phyloP scores from a whole-genome alignment of 2,113 vertebrate species.

The Ivindomyrus marchei region DNA sequence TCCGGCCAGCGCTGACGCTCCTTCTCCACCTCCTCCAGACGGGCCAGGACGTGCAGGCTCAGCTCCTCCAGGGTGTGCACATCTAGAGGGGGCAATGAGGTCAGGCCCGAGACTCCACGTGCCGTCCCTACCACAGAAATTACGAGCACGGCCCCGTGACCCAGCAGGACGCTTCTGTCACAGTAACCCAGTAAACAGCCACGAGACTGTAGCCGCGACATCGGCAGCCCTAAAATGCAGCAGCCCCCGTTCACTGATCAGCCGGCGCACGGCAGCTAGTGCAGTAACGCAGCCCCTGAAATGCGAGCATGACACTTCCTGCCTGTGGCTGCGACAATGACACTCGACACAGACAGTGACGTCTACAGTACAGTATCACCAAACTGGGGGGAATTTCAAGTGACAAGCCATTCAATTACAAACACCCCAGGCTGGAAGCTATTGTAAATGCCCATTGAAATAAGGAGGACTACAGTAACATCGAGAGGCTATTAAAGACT shows the following conservation, averaged over 20 bases:
- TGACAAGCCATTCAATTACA: background rate
- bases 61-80: slow-evolving; percentile 69
- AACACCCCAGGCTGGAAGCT: background rate
- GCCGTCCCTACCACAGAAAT: background rate
- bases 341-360: background rate
- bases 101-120: slow-evolving; percentile 5
- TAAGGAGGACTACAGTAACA: background rate
- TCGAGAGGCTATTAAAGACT: background rate
- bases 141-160: background rate
- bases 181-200: background rate
- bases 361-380: background rate
- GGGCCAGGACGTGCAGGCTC: slow-evolving; percentile 61
- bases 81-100: slow-evolving; percentile 49
- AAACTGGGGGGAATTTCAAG: background rate
- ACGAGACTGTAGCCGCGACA: background rate
- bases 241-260: background rate
- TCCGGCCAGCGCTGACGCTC: slow-evolving; percentile 58
- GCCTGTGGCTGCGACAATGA: background rate
- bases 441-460: background rate
- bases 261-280: background rate
- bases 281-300: background rate
- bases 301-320: background rate
- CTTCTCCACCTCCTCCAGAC: slow-evolving; percentile 63
- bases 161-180: background rate
- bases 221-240: background rate